Base-by-base conservation (phyloP, 2,113 vertebrate species). In the Tetrao urogallus region DNA sequence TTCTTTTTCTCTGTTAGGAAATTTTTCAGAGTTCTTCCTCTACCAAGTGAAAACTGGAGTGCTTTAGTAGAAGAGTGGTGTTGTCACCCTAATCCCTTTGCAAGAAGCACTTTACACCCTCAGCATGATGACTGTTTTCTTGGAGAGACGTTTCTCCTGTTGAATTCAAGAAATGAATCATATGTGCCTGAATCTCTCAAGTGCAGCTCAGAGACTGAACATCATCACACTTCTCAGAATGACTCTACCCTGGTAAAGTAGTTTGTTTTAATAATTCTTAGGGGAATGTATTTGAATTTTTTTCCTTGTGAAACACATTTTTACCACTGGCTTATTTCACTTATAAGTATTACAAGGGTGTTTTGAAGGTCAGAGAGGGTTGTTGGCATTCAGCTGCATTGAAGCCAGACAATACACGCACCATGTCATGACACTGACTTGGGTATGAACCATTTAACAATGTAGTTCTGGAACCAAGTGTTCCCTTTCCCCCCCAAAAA, bases 31-130 rank as follows among this genome's bases (percentile, higher is more conserved):
- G 98, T 99, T 66, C 99, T 99, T 75, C 98, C 99, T 58, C 97
- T 99, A 58, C 99, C 99, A 0, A 98, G 98, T 69, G 98, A 98
- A 72, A 98, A 99, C 97, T 99, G 99, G 99, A 99, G 97, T 64
- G 94, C 98, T 82, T 97, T 99, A 17, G 98, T 99, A 84, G 99
- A 98, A 36, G 99, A 99, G 87, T 99, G 99, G 99, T 99, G 99
- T 89, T 99, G 99, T 94, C 99, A 99, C 91, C 97, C 99, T 0
- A 97, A 99, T 93, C 99, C 99, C 12, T 99, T 99, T 86, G 98
- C 98, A 43, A 98, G 98, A 94, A 98, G 95, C 92, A 94, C 98
- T 93, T 97, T 99, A 90, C 95, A 98, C 60, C 99, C 99, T 20
- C 96, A 94, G 93, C 95, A 94, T 27, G 98, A 97, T 13, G 99